Evolutionary conservation across 1,140 invertebrate genomes (phyloP), one percentile per base, ranked within the genome.

Genomic region (Parapsyche elsis): DNA sequence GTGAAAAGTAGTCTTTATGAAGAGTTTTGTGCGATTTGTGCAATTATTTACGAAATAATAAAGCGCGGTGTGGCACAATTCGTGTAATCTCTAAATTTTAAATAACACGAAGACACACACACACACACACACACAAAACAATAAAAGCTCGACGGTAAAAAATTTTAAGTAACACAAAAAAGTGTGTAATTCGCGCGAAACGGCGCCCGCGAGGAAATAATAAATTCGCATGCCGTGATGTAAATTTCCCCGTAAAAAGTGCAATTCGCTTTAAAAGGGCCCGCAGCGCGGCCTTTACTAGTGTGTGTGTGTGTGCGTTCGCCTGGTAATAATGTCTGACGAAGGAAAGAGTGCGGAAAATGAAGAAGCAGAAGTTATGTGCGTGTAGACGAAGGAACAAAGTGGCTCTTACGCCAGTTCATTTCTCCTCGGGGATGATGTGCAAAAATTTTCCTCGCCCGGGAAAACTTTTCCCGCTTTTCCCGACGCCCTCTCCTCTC

Each of bases 391-490:
- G 76, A 71, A 53, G 70, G 71, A 79, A 79, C 71, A 79, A 74
- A 79, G 49, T 79, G 78, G 19, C 78, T 73, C 78, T 79, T 59
- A 70, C 67, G 67, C 61, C 45, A 78, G 76, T 79, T 79, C 44
- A 74, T 79, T 79, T 79, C 71, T 79, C 78, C 78, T 79, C 45
- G 19, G 78, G 49, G 78, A 79, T 79, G 78, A 79, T 61, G 78
- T 79, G 78, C 78, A 61, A 79, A 73, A 73, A 57, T 71, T 45
- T 73, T 57, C 26, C 59, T 19, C 16, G n/a, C 38, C n/a, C 71
- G n/a, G 71, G 26, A 26, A 49, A 76, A 59, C 73, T 59, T 76
- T 57, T 76, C 53, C 53, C 46, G 23, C n/a, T 10, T n/a, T 9
- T 57, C 9, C 16, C 45, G 12, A 9, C 53, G 12, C 24, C 10